A percentile compares a stretch with the other conserved stretches of the same genome.
These are phyloP conservation scores for Epinephelus coioides DNA, from an alignment of 2,797 vertebrate genomes.

Conservation along the genomic window DNA sequence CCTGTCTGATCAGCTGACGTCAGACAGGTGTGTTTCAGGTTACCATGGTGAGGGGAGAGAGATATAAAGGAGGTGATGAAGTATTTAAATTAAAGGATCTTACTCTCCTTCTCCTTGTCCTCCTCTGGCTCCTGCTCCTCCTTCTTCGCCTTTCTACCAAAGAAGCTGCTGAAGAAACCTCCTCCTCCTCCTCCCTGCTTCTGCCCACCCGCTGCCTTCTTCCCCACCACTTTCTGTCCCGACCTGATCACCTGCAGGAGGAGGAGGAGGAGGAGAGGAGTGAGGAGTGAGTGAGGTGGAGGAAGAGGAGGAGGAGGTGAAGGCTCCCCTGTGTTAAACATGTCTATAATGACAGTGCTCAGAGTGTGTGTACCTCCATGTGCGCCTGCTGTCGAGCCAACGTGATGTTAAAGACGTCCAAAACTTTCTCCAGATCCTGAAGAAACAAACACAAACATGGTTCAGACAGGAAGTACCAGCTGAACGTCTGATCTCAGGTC, in stretches of 20 bases:
- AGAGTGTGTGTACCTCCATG: slow-evolving; percentile 88
- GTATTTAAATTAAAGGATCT: background rate
- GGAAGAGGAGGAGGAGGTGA: rapidly evolving
- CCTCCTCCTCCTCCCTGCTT: slow-evolving; percentile 86
- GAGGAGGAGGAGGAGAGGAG: background rate
- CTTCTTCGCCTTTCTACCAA: slow-evolving; percentile 90
- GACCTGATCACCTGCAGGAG: slow-evolving; percentile 90
- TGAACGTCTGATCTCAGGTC: no score
- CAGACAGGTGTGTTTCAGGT: no score
- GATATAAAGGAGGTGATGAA: no score
- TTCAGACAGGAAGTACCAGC: background rate
- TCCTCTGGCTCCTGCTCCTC: slow-evolving; percentile 90
- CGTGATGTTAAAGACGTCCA: slow-evolving; percentile 96
- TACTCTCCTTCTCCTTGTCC: slow-evolving; percentile 82
- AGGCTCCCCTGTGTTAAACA: background rate
- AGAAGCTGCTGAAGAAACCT: slow-evolving; percentile 93
- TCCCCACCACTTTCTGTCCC: slow-evolving; percentile 91
- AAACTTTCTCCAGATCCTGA: slow-evolving; percentile 92
- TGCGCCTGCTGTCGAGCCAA: slow-evolving; percentile 95
- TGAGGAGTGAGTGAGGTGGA: slow-evolving; percentile 50
- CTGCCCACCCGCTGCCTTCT: slow-evolving; percentile 85
- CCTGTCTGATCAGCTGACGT: no score
- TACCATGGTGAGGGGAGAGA: no score
- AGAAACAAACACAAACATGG: slow-evolving; percentile 3
- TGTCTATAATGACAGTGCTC: background rate